These are phyloP conservation scores for Elanus axillaris DNA, from an alignment of 2,113 vertebrate genomes.

Conservation along the genomic window DNA sequence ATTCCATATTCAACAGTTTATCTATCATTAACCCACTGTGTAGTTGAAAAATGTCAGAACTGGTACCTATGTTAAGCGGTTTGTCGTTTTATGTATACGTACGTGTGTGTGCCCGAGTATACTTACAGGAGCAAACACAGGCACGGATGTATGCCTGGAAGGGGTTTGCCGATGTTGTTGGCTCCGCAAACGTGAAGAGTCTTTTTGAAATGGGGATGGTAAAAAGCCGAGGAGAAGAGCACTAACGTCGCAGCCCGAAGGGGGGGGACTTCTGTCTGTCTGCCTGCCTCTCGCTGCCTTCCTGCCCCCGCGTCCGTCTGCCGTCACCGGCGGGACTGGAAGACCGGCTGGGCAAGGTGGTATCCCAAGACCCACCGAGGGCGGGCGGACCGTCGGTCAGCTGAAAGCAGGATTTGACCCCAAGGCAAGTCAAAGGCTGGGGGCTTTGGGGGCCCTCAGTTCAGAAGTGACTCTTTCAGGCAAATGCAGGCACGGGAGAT, in stretches of 20 bases:
- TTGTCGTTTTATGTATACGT: not conserved
- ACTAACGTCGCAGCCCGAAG: not conserved
- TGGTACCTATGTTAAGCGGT: not conserved
- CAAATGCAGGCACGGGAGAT: not conserved
- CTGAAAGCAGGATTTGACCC: not conserved
- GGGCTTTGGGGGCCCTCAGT: not conserved
- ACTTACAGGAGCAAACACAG: too few relatives aligned
- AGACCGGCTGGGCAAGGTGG: accelerated
- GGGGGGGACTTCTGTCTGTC: too few relatives aligned
- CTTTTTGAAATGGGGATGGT: not conserved
- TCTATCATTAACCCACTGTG: not conserved
- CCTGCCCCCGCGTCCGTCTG: not conserved
- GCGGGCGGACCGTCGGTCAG: accelerated
- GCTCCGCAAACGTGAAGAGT: too few relatives aligned
- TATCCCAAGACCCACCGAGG: not conserved
- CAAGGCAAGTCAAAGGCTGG: too few relatives aligned
- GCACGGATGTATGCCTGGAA: accelerated
- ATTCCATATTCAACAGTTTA: not conserved
- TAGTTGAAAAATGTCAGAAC: not conserved
- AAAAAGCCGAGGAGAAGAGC: not conserved
- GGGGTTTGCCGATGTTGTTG: not conserved
- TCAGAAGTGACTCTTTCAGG: not conserved
- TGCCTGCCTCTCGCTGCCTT: not conserved
- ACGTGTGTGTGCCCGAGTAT: too few relatives aligned
- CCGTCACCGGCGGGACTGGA: accelerated